phyloP scores from a whole-genome alignment of 2,797 vertebrate genomes.

The Loriculus beryllinus region DNA sequence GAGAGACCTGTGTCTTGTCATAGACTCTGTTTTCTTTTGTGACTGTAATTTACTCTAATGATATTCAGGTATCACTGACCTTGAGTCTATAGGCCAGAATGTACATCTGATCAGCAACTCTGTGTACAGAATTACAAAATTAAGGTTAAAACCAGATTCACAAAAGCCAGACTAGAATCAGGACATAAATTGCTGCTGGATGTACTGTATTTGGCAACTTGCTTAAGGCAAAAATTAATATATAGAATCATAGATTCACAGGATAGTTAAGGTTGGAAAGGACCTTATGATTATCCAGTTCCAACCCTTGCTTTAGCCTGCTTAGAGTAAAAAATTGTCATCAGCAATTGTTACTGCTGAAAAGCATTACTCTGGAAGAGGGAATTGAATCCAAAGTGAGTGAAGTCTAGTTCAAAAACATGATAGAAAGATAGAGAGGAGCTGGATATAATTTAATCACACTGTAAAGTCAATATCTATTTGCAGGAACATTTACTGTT shows the following conservation, averaged over 20 bases:
- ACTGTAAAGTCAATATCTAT: background rate
- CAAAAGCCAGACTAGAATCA: background rate
- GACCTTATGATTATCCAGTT: background rate
- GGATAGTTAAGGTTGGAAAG: background rate
- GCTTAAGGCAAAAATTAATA: background rate
- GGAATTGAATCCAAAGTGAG: background rate
- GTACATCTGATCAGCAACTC: background rate
- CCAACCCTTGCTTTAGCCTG: background rate
- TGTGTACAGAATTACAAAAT: background rate
- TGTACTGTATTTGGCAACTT: background rate
- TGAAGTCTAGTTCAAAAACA: background rate
- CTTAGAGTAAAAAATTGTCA: background rate
- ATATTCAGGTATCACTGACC: background rate
- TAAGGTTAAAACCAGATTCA: background rate
- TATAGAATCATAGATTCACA: background rate
- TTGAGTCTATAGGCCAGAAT: background rate
- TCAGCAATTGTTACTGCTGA: background rate
- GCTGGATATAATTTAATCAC: background rate
- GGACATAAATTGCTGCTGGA: background rate
- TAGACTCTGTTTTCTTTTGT: background rate
- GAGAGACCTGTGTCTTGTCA: background rate
- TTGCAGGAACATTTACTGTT: slow-evolving; percentile 15
- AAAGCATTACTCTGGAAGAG: background rate
- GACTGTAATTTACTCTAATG: background rate
- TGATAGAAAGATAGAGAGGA: background rate